Percentiles rank a stretch among this genome's conserved stretches.
These are phyloP conservation scores for Eupithecia centaureata DNA, from an alignment of 2,888 invertebrate genomes.

Conservation along the genomic window DNA sequence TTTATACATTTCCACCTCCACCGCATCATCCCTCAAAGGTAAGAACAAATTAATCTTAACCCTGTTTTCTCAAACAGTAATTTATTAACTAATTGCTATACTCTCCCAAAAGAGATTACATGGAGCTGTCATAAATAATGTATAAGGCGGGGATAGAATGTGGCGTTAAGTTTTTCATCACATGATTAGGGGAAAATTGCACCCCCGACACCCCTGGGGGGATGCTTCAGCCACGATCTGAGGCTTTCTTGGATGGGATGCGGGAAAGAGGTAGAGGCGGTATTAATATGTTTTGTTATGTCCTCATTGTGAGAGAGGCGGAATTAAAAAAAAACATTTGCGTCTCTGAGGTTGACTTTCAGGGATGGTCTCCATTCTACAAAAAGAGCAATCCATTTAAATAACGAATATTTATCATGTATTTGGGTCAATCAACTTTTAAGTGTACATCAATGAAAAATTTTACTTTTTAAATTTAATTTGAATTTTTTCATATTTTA, in stretches of 20 bases:
- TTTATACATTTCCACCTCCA: constrained; percentile 2
- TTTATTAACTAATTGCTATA: constrained; percentile 48
- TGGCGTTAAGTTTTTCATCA: constrained; percentile 79
- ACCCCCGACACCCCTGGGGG: constrained; percentile 53
- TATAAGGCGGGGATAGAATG: constrained; percentile 44
- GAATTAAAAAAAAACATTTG: no score
- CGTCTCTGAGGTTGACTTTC: no score
- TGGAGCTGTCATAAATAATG: constrained; percentile 38
- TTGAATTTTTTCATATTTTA: no score
- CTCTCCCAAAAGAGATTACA: constrained; percentile 53
- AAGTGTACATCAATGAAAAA: no score
- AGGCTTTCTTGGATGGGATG: constrained; percentile 55
- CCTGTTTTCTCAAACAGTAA: constrained; percentile 26
- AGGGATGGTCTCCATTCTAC: no score
- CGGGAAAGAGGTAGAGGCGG: constrained; percentile 48
- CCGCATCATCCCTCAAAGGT: constrained; percentile 28
- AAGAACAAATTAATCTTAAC: constrained; percentile 43
- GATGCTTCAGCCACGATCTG: constrained; percentile 61
- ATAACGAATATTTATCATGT: no score
- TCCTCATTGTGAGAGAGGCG: not conserved
- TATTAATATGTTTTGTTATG: constrained; percentile 20
- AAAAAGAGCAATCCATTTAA: no score
- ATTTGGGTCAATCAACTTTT: no score
- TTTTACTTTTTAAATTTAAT: no score
- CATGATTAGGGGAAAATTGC: constrained; percentile 77